phyloP scores from a whole-genome alignment of 2,888 invertebrate genomes.

The Cylindroiulus punctatus region DNA sequence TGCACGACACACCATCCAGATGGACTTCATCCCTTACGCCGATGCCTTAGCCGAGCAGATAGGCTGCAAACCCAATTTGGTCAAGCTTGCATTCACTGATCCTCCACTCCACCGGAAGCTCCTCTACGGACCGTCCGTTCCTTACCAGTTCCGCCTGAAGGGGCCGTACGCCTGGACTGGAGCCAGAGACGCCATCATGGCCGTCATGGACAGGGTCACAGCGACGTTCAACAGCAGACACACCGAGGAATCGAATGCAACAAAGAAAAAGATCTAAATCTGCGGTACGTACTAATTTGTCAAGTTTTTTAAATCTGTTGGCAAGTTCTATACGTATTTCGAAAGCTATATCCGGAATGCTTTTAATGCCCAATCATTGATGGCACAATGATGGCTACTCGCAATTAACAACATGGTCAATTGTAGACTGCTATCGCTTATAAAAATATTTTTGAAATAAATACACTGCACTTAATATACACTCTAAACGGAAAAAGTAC shows the following conservation, averaged over 20 bases:
- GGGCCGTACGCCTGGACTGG: conserved; percentile 67
- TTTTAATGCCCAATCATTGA: too few species aligned
- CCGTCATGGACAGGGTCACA: conserved; percentile 59
- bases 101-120: conserved; percentile 60
- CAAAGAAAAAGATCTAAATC: not conserved
- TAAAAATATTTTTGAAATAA: too few species aligned
- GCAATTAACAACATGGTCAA: too few species aligned
- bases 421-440: too few species aligned
- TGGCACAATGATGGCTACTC: too few species aligned
- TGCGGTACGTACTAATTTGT: too few species aligned
- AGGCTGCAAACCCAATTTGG: conserved; percentile 65
- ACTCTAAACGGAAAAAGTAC: too few species aligned
- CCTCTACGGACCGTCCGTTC: conserved; percentile 63
- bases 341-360: too few species aligned
- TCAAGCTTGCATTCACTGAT: conserved; percentile 62
- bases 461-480: too few species aligned
- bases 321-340: too few species aligned
- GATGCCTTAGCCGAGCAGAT: conserved; percentile 66
- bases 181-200: conserved; percentile 66
- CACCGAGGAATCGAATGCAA: not conserved
- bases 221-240: conserved; percentile 57
- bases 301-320: too few species aligned
- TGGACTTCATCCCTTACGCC: conserved; percentile 63
- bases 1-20: conserved; percentile 63
- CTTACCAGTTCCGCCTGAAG: conserved; percentile 65